These are phyloP conservation scores for Craseonycteris thonglongyai DNA, from an alignment of 2,113 vertebrate species.

Conservation along the genomic window DNA sequence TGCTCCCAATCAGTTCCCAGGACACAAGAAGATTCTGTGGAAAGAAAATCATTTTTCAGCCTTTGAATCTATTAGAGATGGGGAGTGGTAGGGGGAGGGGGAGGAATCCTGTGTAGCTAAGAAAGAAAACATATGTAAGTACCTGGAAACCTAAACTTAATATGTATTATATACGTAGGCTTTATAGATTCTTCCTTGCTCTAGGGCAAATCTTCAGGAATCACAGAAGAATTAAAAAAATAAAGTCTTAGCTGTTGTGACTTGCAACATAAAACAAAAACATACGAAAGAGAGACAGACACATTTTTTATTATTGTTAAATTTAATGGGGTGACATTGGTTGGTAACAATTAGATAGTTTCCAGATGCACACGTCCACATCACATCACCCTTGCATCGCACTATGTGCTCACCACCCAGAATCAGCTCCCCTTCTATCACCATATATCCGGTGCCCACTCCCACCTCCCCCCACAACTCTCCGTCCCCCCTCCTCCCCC, in stretches of 20 bases:
- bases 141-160: not conserved
- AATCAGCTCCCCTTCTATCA: too few relatives aligned
- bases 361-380: too few relatives aligned
- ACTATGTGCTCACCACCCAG: too few relatives aligned
- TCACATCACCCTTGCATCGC: too few relatives aligned
- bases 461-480: too few relatives aligned
- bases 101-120: not conserved
- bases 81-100: too few relatives aligned
- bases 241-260: not conserved
- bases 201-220: not conserved
- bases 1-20: not conserved
- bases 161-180: not conserved
- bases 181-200: not conserved
- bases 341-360: too few relatives aligned
- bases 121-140: not conserved
- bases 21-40: not conserved
- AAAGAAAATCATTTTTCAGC: not conserved
- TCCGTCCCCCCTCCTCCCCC: too few relatives aligned
- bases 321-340: too few relatives aligned
- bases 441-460: too few relatives aligned
- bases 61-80: not conserved
- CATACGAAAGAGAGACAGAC: not conserved
- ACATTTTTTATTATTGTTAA: too few relatives aligned
- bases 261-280: not conserved
- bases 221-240: constrained; percentile 17